Percentiles rank a stretch among this genome's conserved stretches.
Evolutionary conservation across 1,140 invertebrate species (phyloP).

Genomic region (Drosophila tsacasi): DNA sequence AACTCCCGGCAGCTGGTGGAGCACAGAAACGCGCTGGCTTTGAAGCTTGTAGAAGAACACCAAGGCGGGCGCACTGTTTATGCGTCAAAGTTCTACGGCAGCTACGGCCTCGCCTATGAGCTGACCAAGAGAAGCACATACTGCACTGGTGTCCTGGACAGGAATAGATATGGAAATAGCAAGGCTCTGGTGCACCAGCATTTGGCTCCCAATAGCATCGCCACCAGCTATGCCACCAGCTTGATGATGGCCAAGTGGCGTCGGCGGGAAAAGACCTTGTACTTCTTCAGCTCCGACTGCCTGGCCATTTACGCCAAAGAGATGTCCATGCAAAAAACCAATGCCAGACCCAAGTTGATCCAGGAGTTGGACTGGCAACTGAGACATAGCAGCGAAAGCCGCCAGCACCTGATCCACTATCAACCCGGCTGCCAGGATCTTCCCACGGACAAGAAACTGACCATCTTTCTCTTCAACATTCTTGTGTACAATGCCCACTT

Average conservation of each 20-base stretch:
- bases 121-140: constrained; percentile 58
- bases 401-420: constrained; percentile 46
- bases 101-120: constrained; percentile 65
- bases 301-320: constrained; percentile 73
- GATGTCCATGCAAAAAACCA: constrained; percentile 70
- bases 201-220: constrained; percentile 49
- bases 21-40: constrained; percentile 45
- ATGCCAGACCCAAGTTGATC: constrained; percentile 62
- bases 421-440: constrained; percentile 52
- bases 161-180: constrained; percentile 72
- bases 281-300: constrained; percentile 74
- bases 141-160: constrained; percentile 68
- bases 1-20: constrained; percentile 66
- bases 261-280: constrained; percentile 56
- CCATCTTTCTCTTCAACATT: constrained; percentile 62
- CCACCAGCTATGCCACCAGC: constrained; percentile 57
- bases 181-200: constrained; percentile 64
- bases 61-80: constrained; percentile 63
- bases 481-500: constrained; percentile 63
- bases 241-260: constrained; percentile 78
- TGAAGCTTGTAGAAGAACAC: constrained; percentile 56
- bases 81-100: constrained; percentile 70
- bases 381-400: constrained; percentile 23
- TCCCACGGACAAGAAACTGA: constrained; percentile 47
- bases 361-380: constrained; percentile 69